phyloP scores from a whole-genome alignment of 1,140 invertebrate species.

The Coptotermes formosanus region DNA sequence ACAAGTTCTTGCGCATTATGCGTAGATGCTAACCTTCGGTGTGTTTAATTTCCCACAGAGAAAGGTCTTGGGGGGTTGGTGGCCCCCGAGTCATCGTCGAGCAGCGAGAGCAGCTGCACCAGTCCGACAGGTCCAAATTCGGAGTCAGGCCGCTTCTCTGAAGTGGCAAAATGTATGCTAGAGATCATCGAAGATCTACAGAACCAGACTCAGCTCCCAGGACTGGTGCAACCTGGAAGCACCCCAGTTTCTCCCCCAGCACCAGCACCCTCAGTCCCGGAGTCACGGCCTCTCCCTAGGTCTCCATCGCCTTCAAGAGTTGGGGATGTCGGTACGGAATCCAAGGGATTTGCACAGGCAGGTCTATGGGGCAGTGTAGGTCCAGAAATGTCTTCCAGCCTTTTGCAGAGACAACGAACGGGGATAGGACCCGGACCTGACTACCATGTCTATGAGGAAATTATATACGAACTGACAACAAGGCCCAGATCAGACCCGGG shows the following conservation, averaged over 20 bases:
- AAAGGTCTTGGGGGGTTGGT: neutral
- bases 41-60: neutral
- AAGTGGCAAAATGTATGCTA: conserved; percentile 45
- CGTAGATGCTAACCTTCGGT: neutral
- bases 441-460: conserved; percentile 47
- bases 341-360: neutral
- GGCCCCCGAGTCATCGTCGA: conserved; percentile 33
- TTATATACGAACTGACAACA: conserved; percentile 41
- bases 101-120: conserved; percentile 34
- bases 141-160: conserved; percentile 39
- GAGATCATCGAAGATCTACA: conserved; percentile 46
- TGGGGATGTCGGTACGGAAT: neutral
- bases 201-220: conserved; percentile 30
- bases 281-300: neutral
- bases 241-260: neutral
- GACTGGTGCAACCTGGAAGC: conserved; percentile 22
- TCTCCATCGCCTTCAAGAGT: neutral
- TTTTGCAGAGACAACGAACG: conserved; percentile 23
- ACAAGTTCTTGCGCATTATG: too few relatives aligned
- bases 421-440: conserved; percentile 31
- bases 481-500: conserved; percentile 22
- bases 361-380: neutral
- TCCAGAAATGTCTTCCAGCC: neutral
- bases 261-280: conserved; percentile 22
- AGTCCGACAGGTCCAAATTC: conserved; percentile 31